Base-by-base conservation (phyloP, 2,888 invertebrate genomes). In the Pyrgus malvae region DNA sequence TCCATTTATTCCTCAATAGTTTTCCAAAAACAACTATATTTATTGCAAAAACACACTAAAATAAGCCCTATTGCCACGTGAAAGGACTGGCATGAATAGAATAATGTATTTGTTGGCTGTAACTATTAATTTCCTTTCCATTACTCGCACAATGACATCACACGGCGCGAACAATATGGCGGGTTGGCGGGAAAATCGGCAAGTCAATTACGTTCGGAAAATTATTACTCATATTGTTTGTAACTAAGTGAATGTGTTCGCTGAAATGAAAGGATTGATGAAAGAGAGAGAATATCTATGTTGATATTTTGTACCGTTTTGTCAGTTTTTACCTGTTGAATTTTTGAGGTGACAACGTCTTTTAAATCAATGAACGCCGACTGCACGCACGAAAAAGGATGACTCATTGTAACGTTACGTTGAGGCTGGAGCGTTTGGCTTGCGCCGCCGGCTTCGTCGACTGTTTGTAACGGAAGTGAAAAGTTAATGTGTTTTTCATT, bases 71-170 rank as follows among this genome's bases (percentile, higher is more conserved):
- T 65, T 16, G 0, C 2, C 16, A 12, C 2, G 0, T 0, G 0
- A 54, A 68, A 72, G 67, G 64, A 35, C 55, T 50, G 27, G 14
- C 45, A 11, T 23, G 29, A 33, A 46, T 54, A 23, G 55, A 55
- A 45, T 57, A 42, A 58, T 48, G 9, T 55, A 62, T 58, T 68
- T 74, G 69, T 69, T 65, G 61, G 67, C 67, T 66, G 73, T 74
- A 78, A 83, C 83, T 82, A 83, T 79, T 80, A 80, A 86, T 87
- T 86, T 86, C 84, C 85, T 80, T 80, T 80, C 78, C 77, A 83
- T 84, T 82, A 78, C 72, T 55, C 60, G 61, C 67, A 86, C 80
- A 87, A 85, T 83, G 75, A 78, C 80, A 76, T 81, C 83, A 83
- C 67, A 76, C 67, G 79, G 66, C 66, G 71, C 68, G 70, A 80